Percentiles rank a stretch among this genome's conserved stretches.
phyloP scores from a whole-genome alignment of 2,797 vertebrate genomes.

The Yasuhikotakia modesta region DNA sequence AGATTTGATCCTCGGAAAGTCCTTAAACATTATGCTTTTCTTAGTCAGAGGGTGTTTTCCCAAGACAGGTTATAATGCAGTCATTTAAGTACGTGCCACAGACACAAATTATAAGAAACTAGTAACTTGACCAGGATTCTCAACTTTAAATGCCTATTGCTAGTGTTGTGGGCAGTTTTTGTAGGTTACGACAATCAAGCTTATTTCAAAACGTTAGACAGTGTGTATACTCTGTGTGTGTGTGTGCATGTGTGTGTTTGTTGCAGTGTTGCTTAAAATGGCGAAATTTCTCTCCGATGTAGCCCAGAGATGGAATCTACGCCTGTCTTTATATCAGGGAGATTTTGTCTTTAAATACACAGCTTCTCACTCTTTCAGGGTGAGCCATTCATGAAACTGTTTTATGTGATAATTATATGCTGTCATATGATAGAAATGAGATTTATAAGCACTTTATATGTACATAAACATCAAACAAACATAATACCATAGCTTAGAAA shows the following conservation, averaged over 20 bases:
- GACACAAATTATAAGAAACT: neutral
- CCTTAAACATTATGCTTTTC: neutral
- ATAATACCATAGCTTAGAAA: neutral
- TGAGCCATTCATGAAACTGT: neutral
- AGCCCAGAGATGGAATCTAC: conserved; percentile 21
- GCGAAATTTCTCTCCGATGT: conserved; percentile 38
- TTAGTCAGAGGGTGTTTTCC: conserved; percentile 6
- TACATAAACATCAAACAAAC: neutral
- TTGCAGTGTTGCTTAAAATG: conserved; percentile 54
- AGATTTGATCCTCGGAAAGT: neutral
- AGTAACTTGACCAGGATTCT: neutral
- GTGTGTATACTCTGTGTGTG: conserved; percentile 24
- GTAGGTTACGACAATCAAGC: conserved; percentile 12
- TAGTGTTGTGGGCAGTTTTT: conserved; percentile 11
- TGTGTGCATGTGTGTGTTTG: conserved; percentile 44
- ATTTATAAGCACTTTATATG: conserved; percentile 2
- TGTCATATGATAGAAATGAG: neutral
- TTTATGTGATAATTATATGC: neutral
- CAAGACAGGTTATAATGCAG: conserved; percentile 7
- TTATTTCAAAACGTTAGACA: conserved; percentile 32
- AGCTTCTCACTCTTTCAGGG: neutral
- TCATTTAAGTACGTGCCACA: neutral
- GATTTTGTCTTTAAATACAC: conserved; percentile 14
- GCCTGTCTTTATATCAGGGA: conserved; percentile 43
- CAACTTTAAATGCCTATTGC: neutral